phyloP scores from a whole-genome alignment of 2,797 vertebrate species.

The Micropoecilia bifurca region DNA sequence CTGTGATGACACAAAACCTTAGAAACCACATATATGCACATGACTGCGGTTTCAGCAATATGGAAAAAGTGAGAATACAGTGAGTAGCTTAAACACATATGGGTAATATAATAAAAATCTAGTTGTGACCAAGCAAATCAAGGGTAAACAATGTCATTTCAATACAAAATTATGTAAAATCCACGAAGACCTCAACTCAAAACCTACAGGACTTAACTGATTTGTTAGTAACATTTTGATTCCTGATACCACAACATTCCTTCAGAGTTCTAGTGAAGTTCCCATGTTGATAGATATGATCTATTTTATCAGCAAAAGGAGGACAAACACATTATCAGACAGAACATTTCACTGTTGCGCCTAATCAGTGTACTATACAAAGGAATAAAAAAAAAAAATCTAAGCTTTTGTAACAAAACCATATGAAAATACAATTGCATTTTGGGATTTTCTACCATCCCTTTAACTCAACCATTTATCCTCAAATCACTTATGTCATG shows the following conservation, averaged over 20 bases:
- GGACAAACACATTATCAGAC: not conserved
- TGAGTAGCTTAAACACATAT: not conserved
- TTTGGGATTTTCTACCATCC: not conserved
- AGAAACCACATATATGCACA: slow-evolving; percentile 14
- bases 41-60: slow-evolving; percentile 19
- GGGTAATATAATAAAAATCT: not conserved
- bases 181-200: not conserved
- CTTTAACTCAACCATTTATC: slow-evolving; percentile 6
- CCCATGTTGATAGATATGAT: not conserved
- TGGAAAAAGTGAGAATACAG: slow-evolving; percentile 6
- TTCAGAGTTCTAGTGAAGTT: not conserved
- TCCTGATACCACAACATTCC: not conserved
- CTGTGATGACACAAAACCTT: slow-evolving; percentile 18
- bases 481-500: slow-evolving; percentile 8
- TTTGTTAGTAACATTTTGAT: not conserved
- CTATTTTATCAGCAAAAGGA: not conserved
- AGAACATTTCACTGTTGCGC: not conserved
- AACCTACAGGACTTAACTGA: not conserved
- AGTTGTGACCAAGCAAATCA: not conserved
- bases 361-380: not conserved
- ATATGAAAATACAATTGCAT: slow-evolving; percentile 11
- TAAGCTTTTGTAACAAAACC: not conserved
- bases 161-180: not conserved
- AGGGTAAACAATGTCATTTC: not conserved
- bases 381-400: not conserved